Evolutionary conservation across 2,113 vertebrate genomes (phyloP), one percentile per base, ranked within the genome.

Genomic region (Myrmecophaga tridactyla): DNA sequence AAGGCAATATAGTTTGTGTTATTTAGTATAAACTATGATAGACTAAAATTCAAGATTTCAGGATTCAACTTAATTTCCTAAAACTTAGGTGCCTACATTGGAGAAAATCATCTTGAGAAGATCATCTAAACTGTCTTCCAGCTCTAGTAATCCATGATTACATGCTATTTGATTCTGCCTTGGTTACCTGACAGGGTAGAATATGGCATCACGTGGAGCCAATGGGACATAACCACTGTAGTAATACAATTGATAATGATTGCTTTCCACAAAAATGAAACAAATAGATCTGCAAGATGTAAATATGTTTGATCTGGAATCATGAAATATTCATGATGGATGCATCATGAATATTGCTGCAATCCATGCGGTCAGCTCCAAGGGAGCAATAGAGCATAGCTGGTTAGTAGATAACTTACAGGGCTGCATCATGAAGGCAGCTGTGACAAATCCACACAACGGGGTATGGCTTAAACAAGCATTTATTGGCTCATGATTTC

Each of bases 371-470:
- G 10, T 4, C 34, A 51, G 29, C 13, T 76, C 39, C 1, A 0
- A 3, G 9, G n/a, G n/a, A 15, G 6, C 1, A 0, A 8, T 8
- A 41, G 6, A 14, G 62, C 34, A 86, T 3, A 20, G 1, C 1
- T 6, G 51, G 21, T 4, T 1, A 18, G 27, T 3, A 9, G 51
- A 18, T 43, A 3, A 18, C 53, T 34, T 23, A 2, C 11, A 1
- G 18, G 41, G 4, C 13, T 2, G 3, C 10, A 56, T 70, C 21
- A 0, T 0, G 8, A 27, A 67, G 63, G 23, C 63, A 7, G 63
- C 29, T 34, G 63, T 67, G 63, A 15, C 18, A 20, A 56, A 56
- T 17, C 53, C 53, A 56, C 53, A 56, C 53, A 56, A 56, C 21
- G 53, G 18, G 53, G 20, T 56, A n/a, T n/a, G 53, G 53, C 21